Base-by-base conservation (phyloP, 1,140 invertebrate species). In the Calliphora vicina region DNA sequence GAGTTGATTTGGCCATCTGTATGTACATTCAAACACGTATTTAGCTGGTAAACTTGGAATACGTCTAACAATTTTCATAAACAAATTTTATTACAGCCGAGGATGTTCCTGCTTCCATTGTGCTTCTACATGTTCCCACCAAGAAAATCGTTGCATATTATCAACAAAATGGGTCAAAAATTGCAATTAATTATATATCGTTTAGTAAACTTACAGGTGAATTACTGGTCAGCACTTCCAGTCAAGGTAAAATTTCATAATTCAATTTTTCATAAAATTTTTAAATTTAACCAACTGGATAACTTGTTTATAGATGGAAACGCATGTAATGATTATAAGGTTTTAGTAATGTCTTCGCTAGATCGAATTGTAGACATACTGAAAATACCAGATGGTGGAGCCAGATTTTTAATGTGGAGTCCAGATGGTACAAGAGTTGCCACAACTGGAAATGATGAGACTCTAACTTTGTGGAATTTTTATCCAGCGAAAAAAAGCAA, bases 121-220 rank as follows among this genome's bases (percentile, higher is more conserved):
- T 85, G 4, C 84, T 90, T 2, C 84, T 89, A 0, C 84, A 89
- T 84, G 83, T 90, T 10, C 86, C 85, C 3, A 85, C 85, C 2
- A 84, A 85, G 8, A 83, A 89, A 71, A 87, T 88, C 35, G 87
- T 88, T 12, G 88, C 89, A 1, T 86, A 82, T 5, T 90, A 90
- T 71, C 86, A 86, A 78, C 74, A 85, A 88, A 1, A 84, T 81
- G 26, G 89, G 89, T 61, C 73, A 20, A 84, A 82, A 45, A 85
- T 90, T 29, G 29, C 71, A 2, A 87, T 90, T 9, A 86, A 86
- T 76, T 85, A 85, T 0, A 84, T 90, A 10, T 86, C 84, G 23
- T 90, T 87, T 61, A 90, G 86, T 80, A 90, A 88, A 72, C 85
- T 90, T 45, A 90, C 89, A 2, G 89, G 86, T 12, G 89, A 90